Percentiles rank a stretch among this genome's conserved stretches.
Conservation (phyloP, 2,888 invertebrate species). For the Pteria penguin region DNA sequence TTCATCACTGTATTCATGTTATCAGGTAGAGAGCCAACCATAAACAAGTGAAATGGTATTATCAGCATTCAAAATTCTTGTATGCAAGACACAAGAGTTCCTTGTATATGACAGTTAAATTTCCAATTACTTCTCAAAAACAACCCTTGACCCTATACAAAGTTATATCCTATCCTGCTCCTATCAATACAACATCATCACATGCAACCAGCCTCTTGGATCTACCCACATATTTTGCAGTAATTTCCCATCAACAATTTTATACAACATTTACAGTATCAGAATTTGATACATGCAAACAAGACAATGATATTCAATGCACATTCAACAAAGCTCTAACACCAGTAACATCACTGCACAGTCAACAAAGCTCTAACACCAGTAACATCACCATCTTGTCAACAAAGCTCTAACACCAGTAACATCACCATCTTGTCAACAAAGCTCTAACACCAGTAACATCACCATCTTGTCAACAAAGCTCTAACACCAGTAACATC, state of each 20-base stretch:
- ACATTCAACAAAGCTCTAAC: too few relatives aligned
- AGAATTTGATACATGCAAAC: background rate
- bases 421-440: too few relatives aligned
- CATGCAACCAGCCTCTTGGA: background rate
- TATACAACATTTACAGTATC: slow-evolving; percentile 4
- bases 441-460: too few relatives aligned
- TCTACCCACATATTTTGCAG: slow-evolving; percentile 8
- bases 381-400: too few relatives aligned
- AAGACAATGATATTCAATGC: background rate
- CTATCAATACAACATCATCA: background rate
- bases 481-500: too few relatives aligned
- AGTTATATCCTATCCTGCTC: background rate
- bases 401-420: too few relatives aligned
- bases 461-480: too few relatives aligned
- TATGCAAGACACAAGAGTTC: slow-evolving; percentile 1
- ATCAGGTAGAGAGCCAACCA: background rate
- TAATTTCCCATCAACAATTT: background rate
- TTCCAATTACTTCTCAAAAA: slow-evolving; percentile 1
- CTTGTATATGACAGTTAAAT: slow-evolving; percentile 7
- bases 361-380: too few relatives aligned
- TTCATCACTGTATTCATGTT: background rate
- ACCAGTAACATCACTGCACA: too few relatives aligned
- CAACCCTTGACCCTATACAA: background rate
- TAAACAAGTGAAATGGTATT: background rate
- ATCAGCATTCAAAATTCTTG: slow-evolving; percentile 1